Conservation (phyloP, 2,113 vertebrate species). For the Meleagris gallopavo region DNA sequence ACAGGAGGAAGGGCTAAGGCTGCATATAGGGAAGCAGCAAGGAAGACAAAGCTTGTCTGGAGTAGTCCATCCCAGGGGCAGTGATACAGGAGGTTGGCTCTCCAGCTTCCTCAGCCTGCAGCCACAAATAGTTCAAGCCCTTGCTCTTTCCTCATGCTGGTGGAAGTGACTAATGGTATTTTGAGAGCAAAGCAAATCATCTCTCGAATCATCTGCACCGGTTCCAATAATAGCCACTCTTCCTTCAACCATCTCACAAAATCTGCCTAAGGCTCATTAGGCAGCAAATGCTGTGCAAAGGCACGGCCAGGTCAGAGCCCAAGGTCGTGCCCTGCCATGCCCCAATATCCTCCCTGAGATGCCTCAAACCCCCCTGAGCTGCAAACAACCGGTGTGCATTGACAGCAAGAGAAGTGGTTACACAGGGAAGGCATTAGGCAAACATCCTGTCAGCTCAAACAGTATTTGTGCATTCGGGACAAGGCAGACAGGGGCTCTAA, state of each 20-base stretch:
- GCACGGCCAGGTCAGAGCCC: not conserved
- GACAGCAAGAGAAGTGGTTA: not conserved
- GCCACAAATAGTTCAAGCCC: conserved; percentile 28
- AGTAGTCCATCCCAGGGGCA: not conserved
- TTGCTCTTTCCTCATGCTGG: not conserved
- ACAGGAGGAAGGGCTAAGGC: not conserved
- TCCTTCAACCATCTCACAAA: not conserved
- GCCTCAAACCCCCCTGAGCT: not conserved
- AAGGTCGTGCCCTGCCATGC: not conserved
- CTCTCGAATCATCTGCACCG: not conserved
- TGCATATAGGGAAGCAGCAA: fast-evolving
- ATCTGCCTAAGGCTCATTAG: conserved; percentile 10
- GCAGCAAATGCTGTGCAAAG: conserved; percentile 8
- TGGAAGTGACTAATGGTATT: conserved; percentile 17
- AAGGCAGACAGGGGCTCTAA: not conserved
- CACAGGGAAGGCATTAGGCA: not conserved
- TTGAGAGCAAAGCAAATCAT: conserved; percentile 31
- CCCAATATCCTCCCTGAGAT: not conserved
- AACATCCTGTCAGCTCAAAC: not conserved
- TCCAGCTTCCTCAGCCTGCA: conserved; percentile 14
- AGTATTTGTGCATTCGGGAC: not conserved
- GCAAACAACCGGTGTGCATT: not conserved
- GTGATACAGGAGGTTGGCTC: not conserved
- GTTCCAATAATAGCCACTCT: conserved; percentile 37
- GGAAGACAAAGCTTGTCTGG: not conserved